A percentile compares a stretch with the other conserved stretches of the same genome.
Evolutionary conservation across 1,140 invertebrate genomes (phyloP).

Genomic region (Drosophila navojoa): DNA sequence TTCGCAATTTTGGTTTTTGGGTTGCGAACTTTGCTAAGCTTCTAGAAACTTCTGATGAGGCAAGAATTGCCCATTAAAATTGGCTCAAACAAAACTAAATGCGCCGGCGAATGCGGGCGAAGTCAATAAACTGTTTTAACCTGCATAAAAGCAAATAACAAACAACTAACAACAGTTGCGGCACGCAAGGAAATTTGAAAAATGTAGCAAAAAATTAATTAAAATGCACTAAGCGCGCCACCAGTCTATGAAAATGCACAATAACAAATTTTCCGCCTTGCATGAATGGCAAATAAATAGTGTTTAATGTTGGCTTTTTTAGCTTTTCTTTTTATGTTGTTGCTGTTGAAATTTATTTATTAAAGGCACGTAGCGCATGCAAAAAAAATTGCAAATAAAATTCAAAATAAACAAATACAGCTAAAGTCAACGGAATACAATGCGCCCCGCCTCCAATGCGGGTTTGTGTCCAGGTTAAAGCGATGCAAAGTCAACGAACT

Average conservation of each 20-base stretch:
- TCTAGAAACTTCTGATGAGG: conserved; percentile 49
- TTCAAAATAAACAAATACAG: conserved; percentile 32
- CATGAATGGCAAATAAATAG: conserved; percentile 57
- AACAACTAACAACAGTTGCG: conserved; percentile 30
- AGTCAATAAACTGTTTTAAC: conserved; percentile 81
- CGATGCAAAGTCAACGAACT: conserved; percentile 59
- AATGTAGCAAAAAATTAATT: conserved; percentile 59
- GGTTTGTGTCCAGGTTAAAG: conserved; percentile 48
- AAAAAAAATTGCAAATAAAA: conserved; percentile 36
- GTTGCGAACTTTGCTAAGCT: conserved; percentile 59
- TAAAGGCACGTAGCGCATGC: conserved; percentile 63
- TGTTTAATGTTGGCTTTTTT: conserved; percentile 47
- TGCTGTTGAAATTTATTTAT: conserved; percentile 57
- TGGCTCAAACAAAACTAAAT: conserved; percentile 12
- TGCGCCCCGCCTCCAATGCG: not conserved
- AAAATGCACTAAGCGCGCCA: conserved; percentile 63
- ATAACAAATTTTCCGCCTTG: conserved; percentile 79
- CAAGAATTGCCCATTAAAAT: conserved; percentile 29
- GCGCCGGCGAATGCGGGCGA: conserved; percentile 40
- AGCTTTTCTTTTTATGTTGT: conserved; percentile 33
- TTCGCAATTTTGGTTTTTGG: conserved; percentile 40
- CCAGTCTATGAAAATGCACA: conserved; percentile 62
- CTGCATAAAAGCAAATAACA: conserved; percentile 43
- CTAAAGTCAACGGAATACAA: conserved; percentile 61
- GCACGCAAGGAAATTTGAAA: conserved; percentile 63